A percentile compares a stretch with the other conserved stretches of the same genome.
These are phyloP conservation scores for Acrossocheilus wenchowensis DNA, from an alignment of 2,797 vertebrate species.

Conservation along the genomic window DNA sequence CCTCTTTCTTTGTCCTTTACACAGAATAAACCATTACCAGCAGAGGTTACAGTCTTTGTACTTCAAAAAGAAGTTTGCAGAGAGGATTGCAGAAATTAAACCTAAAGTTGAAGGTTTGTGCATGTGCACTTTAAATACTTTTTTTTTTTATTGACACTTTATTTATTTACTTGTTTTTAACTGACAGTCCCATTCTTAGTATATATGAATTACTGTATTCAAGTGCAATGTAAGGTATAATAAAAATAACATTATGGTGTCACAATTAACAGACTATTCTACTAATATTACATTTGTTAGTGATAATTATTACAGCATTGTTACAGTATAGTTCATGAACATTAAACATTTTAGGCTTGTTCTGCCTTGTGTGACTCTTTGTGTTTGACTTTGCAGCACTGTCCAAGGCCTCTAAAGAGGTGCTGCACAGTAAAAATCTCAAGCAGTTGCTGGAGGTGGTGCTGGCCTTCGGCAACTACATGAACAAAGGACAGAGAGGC, in stretches of 20 bases:
- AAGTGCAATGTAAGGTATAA: background rate
- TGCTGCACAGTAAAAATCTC: constrained; percentile 89
- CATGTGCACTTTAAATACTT: background rate
- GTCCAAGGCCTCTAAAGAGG: constrained; percentile 87
- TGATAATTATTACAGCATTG: background rate
- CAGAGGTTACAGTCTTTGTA: constrained; percentile 94
- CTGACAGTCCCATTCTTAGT: background rate
- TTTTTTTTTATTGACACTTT: too few species aligned
- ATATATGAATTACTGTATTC: background rate
- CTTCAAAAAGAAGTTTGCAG: constrained; percentile 99
- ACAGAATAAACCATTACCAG: constrained; percentile 98
- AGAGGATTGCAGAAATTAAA: constrained; percentile 95
- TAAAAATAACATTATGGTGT: background rate
- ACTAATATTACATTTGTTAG: background rate
- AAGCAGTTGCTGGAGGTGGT: constrained; percentile 96
- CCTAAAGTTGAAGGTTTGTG: constrained; percentile 94
- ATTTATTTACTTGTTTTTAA: background rate
- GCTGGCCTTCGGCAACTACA: constrained; percentile 99
- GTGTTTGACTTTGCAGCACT: constrained; percentile 79
- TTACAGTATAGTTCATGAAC: background rate
- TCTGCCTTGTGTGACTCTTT: background rate
- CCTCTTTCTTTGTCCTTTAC: constrained; percentile 39
- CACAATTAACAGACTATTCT: background rate
- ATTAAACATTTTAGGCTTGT: background rate
- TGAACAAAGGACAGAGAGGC: constrained; percentile 99